Base-by-base conservation (phyloP, 2,797 vertebrate genomes). In the Lacerta viridis region DNA sequence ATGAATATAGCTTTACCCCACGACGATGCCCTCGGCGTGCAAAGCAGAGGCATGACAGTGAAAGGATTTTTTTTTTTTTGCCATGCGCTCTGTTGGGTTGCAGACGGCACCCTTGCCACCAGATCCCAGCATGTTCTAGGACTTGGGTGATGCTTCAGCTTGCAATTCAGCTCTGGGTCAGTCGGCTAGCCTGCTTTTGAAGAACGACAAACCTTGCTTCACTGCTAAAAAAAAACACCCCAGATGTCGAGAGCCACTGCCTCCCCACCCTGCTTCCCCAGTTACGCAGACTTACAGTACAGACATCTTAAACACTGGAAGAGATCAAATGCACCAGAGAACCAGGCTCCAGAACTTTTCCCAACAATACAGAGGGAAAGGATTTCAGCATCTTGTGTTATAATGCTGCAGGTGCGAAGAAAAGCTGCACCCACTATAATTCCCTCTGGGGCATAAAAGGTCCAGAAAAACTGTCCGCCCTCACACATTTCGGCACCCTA, bases 61-160 rank as follows among this genome's bases (percentile, higher is more conserved):
- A 46, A 1, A 27, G 1, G 5, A 27, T 17, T 13, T 11, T 2
- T 41, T 61, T 79, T n/a, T 2, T 50, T 50, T 50, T 11, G 2
- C 27, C 9, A n/a, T 18, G 3, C 1, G 10, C 43, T 41, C 1
- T 1, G 1, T 5, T 25, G 9, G 13, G 36, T 33, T 82, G 8
- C 5, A 72, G 20, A 3, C 7, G 8, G 43, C 8, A 25, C 85
- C 80, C 80, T 55, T 3, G 13, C 50, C 50, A 71, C 64, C 3
- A 25, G 2, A 92, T 79, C 29, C 29, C 0, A 75, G 50, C 50
- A 88, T 4, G 17, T 89, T 83, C 83, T 55, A 61, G 23, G 80
- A 7, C 11, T 41, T 17, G 59, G 61, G 74, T 80, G 61, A 86
- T 78, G 33, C 90, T 92, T 90, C 23, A 87, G 85, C 80, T 93